A percentile compares a stretch with the other conserved stretches of the same genome.
Conservation (phyloP, 2,888 invertebrate genomes). For the Ophion costatus region DNA sequence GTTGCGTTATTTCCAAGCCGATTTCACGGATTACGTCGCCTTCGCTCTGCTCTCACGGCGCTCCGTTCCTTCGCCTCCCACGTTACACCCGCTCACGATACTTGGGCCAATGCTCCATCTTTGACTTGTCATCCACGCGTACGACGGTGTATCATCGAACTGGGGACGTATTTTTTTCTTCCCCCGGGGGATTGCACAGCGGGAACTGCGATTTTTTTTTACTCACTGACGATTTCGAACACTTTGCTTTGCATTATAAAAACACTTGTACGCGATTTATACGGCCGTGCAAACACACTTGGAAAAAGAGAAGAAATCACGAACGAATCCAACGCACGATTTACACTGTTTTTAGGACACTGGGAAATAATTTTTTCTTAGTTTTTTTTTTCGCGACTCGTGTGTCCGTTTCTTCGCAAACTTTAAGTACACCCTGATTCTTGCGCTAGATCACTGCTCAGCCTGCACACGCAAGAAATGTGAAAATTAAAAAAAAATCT, state of each 20-base stretch:
- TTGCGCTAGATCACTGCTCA: slow-evolving; percentile 8
- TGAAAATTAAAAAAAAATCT: too few relatives aligned
- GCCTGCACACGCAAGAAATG: slow-evolving; percentile 9
- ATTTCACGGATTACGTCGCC: slow-evolving; percentile 51
- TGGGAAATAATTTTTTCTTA: background rate
- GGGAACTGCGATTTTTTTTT: background rate
- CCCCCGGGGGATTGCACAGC: too few relatives aligned
- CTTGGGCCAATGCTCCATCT: slow-evolving; percentile 55
- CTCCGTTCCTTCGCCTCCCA: slow-evolving; percentile 32
- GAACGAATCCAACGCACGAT: background rate
- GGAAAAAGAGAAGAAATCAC: slow-evolving; percentile 2
- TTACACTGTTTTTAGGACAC: slow-evolving; percentile 25
- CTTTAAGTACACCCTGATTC: background rate
- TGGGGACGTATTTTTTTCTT: background rate
- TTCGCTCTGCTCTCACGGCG: slow-evolving; percentile 29
- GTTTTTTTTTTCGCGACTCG: background rate
- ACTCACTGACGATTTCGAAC: background rate
- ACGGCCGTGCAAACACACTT: slow-evolving; percentile 4
- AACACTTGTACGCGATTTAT: slow-evolving; percentile 28
- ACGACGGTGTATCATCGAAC: slow-evolving; percentile 53
- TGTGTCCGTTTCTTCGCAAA: background rate
- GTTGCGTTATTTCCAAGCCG: slow-evolving; percentile 44
- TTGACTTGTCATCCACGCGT: slow-evolving; percentile 59
- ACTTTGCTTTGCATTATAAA: background rate
- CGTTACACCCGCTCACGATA: slow-evolving; percentile 51